phyloP scores from a whole-genome alignment of 2,888 invertebrate species.

The Phaedon cochleariae region DNA sequence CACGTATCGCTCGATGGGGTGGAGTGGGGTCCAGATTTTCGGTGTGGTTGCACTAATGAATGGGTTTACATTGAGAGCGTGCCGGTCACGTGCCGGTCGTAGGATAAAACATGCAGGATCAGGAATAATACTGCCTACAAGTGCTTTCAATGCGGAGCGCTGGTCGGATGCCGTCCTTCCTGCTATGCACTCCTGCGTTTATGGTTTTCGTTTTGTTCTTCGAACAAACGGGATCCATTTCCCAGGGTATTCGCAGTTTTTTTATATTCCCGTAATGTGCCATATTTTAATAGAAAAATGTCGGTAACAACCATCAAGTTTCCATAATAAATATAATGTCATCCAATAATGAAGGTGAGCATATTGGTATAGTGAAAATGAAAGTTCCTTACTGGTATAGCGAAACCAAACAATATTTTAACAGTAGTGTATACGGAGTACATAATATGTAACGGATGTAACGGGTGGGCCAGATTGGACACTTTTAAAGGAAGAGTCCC shows the following conservation, averaged over 20 bases:
- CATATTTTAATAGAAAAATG: background rate
- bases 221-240: conserved; percentile 7
- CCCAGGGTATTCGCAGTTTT: conserved; percentile 7
- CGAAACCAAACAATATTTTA: too few species aligned
- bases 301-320: background rate
- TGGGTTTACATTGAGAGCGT: conserved; percentile 63
- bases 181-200: conserved; percentile 24
- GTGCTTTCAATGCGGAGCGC: conserved; percentile 54
- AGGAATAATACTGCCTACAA: conserved; percentile 60
- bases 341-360: too few species aligned
- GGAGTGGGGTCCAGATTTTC: conserved; percentile 54
- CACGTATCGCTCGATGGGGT: conserved; percentile 26
- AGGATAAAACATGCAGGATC: conserved; percentile 58
- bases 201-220: conserved; percentile 11
- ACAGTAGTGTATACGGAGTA: too few species aligned
- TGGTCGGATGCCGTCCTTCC: conserved; percentile 47
- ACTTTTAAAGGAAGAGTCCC: too few species aligned
- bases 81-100: conserved; percentile 59
- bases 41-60: conserved; percentile 64
- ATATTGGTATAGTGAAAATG: too few species aligned
- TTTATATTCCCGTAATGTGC: conserved; percentile 2
- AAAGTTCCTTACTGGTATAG: too few species aligned
- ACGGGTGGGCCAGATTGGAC: too few species aligned
- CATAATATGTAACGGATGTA: too few species aligned
- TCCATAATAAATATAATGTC: background rate